Evolutionary conservation across 2,888 invertebrate species (phyloP), one percentile per base, ranked within the genome.

Genomic region (Ametastegia equiseti): DNA sequence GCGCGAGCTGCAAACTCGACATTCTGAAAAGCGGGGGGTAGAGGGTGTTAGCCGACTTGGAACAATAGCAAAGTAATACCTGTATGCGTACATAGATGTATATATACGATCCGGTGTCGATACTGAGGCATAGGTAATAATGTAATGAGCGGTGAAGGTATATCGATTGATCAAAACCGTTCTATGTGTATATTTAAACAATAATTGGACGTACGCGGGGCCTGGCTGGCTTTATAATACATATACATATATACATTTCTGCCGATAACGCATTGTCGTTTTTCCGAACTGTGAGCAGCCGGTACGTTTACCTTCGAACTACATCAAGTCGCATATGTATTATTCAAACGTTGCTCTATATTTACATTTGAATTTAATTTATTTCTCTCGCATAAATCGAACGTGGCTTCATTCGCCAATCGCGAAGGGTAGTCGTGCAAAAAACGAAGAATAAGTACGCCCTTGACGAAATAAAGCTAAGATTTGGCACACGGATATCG

Each of bases 281-380:
- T 67, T 67, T 39, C n/a, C n/a, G n/a, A n/a, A n/a, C n/a, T n/a
- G n/a, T n/a, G n/a, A n/a, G n/a, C 67, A 36, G n/a, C 36, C 67
- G 36, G 39, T 67, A 67, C 27, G 39, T 67, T 39, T 67, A 19
- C 67, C 67, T 67, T 15, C 9, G 19, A 42, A 67, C 36, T 15
- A 60, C 60, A 60, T 60, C 15, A 60, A 30, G 60, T 60, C 60
- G 30, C 30, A 60, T n/a, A n/a, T 60, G 60, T 60, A 60, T 60
- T 60, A 60, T 60, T 60, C 60, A 60, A 60, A 30, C 30, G 60
- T 15, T 30, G 60, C 30, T 60, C 60, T 60, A 60, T 30, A 60
- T 60, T 15, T 30, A 60, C 60, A 60, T 60, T 30, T 60, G 60
- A 60, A 60, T 60, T 60, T 30, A 30, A 30, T 60, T 30, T 15